Evolutionary conservation across 2,888 invertebrate species (phyloP).

Genomic region (Caprella mutica): DNA sequence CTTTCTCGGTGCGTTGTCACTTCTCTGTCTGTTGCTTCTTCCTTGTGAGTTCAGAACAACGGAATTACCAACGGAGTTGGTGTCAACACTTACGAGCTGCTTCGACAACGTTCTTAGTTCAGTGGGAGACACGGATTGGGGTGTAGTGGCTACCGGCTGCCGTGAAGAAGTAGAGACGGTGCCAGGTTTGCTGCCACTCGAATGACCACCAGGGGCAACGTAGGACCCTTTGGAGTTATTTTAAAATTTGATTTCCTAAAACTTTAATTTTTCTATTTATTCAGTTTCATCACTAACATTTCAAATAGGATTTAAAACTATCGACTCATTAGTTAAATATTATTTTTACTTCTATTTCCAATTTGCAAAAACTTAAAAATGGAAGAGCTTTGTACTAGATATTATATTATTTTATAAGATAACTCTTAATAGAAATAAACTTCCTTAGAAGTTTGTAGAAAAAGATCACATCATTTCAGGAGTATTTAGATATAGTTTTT

Average conservation of each 20-base stretch:
- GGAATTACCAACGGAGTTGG: not conserved
- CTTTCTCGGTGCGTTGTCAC: not conserved
- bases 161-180: not conserved
- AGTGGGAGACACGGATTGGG: not conserved
- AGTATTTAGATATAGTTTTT: no score
- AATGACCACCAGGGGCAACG: not conserved
- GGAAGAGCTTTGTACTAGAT: no score
- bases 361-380: not conserved
- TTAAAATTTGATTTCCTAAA: no score
- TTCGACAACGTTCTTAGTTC: slow-evolving; percentile 1
- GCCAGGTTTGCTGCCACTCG: not conserved
- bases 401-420: no score
- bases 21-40: not conserved
- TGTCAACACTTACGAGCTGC: not conserved
- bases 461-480: no score
- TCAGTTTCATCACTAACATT: no score
- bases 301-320: not conserved
- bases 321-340: not conserved
- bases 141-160: not conserved
- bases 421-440: no score
- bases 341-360: not conserved
- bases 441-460: no score
- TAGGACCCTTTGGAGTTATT: not conserved
- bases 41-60: not conserved
- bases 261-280: no score